Evolutionary conservation across 1,140 invertebrate species (phyloP).

Genomic region (Notospermus geniculatus): DNA sequence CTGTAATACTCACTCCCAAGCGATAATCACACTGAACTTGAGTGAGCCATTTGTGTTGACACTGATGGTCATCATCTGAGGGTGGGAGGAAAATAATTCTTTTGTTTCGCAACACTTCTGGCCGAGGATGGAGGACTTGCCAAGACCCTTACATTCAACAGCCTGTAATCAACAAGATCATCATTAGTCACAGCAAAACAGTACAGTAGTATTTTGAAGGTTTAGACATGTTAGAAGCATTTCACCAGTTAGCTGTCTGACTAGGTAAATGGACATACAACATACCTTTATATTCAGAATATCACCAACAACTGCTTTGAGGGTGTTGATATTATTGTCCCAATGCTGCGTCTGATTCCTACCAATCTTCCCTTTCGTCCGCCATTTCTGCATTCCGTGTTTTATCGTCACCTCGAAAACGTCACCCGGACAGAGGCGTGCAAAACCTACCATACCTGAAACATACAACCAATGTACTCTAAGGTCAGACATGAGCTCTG

Average conservation of each 20-base stretch:
- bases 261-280: no score
- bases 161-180: conserved; percentile 44
- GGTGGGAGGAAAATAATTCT: conserved; percentile 63
- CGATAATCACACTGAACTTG: conserved; percentile 65
- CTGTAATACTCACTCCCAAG: conserved; percentile 64
- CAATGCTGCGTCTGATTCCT: conserved; percentile 62
- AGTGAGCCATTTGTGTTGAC: conserved; percentile 66
- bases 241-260: no score
- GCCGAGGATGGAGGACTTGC: conserved; percentile 59
- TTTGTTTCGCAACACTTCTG: conserved; percentile 65
- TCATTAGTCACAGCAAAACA: no score
- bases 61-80: conserved; percentile 68
- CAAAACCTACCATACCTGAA: conserved; percentile 64
- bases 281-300: conserved; percentile 63
- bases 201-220: no score
- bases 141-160: conserved; percentile 57
- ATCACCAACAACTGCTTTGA: conserved; percentile 61
- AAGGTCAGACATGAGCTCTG: no score
- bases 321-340: conserved; percentile 58
- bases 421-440: conserved; percentile 64
- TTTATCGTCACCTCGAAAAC: conserved; percentile 65
- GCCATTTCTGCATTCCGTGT: conserved; percentile 66
- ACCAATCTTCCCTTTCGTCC: conserved; percentile 60
- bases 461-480: no score
- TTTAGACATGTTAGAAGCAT: no score